These are phyloP conservation scores for Planiliza haematocheilus DNA, from an alignment of 2,113 vertebrate species.

Conservation along the genomic window DNA sequence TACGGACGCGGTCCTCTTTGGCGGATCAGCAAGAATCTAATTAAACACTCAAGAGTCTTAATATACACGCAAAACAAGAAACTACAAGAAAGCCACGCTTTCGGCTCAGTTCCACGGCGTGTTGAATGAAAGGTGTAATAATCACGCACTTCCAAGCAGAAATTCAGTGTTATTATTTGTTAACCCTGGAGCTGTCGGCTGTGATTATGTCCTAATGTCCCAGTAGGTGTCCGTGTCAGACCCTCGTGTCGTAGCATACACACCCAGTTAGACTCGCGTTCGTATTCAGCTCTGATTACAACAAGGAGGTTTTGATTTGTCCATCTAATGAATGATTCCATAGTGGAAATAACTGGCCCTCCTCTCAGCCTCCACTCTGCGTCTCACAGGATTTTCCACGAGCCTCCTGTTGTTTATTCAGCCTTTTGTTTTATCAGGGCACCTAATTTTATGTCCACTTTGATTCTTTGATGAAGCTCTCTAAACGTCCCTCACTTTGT, in stretches of 20 bases:
- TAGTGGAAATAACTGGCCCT: conserved; percentile 50
- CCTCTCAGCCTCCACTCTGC: neutral
- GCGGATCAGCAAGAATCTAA: conserved; percentile 12
- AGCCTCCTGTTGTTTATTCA: conserved; percentile 40
- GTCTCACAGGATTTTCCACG: conserved; percentile 41
- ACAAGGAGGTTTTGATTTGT: conserved; percentile 48
- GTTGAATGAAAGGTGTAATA: conserved; percentile 30
- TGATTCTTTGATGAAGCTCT: conserved; percentile 46
- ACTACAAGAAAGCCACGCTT: too few relatives aligned
- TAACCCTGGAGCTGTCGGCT: conserved; percentile 26
- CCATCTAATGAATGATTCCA: conserved; percentile 48
- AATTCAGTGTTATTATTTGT: conserved; percentile 3
- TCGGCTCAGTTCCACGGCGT: too few relatives aligned
- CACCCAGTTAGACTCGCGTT: conserved; percentile 9
- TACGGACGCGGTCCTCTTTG: neutral
- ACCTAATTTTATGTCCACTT: conserved; percentile 34
- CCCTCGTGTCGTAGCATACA: conserved; percentile 19
- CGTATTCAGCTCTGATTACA: conserved; percentile 57
- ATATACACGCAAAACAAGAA: too few relatives aligned
- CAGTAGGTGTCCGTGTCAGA: conserved; percentile 27
- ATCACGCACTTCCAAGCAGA: neutral
- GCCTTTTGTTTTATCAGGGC: conserved; percentile 17
- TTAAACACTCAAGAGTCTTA: conserved; percentile 5
- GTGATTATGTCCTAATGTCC: conserved; percentile 35
- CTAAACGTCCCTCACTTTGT: conserved; percentile 36